A percentile compares a stretch with the other conserved stretches of the same genome.
Evolutionary conservation across 1,140 invertebrate genomes (phyloP).

Genomic region (Cydia fagiglandana): DNA sequence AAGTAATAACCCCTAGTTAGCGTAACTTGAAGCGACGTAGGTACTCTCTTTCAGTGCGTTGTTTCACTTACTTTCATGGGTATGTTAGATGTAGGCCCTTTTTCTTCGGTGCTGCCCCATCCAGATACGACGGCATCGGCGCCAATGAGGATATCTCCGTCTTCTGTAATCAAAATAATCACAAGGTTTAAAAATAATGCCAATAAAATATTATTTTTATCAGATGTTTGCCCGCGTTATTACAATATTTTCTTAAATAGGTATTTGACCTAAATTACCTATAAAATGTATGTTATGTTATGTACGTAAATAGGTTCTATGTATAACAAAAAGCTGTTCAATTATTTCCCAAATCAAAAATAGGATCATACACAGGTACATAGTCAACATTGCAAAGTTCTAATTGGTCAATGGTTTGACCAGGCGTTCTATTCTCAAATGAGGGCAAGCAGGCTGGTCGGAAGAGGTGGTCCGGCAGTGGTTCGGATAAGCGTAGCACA

Average conservation of each 20-base stretch:
- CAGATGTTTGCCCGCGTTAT: no score
- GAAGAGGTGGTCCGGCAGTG: no score
- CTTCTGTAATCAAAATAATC: slow-evolving; percentile 72
- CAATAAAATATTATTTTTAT: slow-evolving; percentile 61
- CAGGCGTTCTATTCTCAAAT: no score
- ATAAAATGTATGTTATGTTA: no score
- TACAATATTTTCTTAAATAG: no score
- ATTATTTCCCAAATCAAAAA: background rate
- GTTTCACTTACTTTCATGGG: slow-evolving; percentile 70
- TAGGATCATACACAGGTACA: no score
- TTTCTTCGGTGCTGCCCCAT: slow-evolving; percentile 86
- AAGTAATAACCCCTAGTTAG: background rate
- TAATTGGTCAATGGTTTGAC: no score
- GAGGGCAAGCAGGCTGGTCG: no score
- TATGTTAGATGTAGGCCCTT: slow-evolving; percentile 81
- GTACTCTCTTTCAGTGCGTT: background rate
- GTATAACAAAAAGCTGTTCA: background rate
- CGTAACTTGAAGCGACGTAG: background rate
- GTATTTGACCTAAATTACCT: no score
- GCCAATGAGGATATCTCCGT: slow-evolving; percentile 80
- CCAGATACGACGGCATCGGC: slow-evolving; percentile 85
- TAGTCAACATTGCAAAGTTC: no score
- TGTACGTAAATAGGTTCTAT: background rate
- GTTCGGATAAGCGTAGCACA: no score
- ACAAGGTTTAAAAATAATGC: slow-evolving; percentile 27